A percentile compares a stretch with the other conserved stretches of the same genome.
phyloP scores from a whole-genome alignment of 2,113 vertebrate genomes.

The Fregetta grallaria region DNA sequence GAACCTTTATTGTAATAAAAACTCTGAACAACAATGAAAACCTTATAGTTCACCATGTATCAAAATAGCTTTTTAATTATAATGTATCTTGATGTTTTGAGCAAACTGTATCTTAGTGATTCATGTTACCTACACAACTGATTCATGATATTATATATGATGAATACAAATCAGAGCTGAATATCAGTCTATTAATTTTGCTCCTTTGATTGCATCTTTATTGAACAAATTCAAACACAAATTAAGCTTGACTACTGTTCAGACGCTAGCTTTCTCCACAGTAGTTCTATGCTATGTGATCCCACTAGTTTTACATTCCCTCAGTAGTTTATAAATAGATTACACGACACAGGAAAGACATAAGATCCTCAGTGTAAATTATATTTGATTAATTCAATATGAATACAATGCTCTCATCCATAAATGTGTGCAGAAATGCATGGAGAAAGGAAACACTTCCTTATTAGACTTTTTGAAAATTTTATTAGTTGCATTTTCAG shows the following conservation, averaged over 20 bases:
- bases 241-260: background rate
- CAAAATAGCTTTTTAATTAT: background rate
- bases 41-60: background rate
- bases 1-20: background rate
- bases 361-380: background rate
- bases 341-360: background rate
- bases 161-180: background rate
- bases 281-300: background rate
- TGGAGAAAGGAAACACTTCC: background rate
- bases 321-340: background rate
- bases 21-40: background rate
- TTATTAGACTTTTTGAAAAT: background rate
- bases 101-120: background rate
- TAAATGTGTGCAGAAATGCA: background rate
- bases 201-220: background rate
- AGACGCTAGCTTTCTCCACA: background rate
- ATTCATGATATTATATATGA: background rate
- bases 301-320: background rate
- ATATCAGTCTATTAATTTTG: background rate
- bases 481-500: background rate
- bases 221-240: background rate
- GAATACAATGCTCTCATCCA: background rate
- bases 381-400: background rate
- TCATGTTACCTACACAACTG: background rate
- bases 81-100: background rate